Percentiles rank a stretch among this genome's conserved stretches.
Evolutionary conservation across 2,888 invertebrate species (phyloP).

Genomic region (Psylliodes chrysocephalus): DNA sequence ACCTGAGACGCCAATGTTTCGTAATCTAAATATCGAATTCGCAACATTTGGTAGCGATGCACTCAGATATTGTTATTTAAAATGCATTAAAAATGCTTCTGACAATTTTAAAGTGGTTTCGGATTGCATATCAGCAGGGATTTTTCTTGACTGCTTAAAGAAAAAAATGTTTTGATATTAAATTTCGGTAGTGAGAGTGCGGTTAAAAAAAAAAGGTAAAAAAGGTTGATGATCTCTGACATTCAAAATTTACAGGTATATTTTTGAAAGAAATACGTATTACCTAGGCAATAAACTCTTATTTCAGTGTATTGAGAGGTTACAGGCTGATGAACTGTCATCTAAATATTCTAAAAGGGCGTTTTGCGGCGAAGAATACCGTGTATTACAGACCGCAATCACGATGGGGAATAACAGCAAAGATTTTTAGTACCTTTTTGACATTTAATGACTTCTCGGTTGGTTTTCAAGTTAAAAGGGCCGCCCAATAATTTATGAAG

Average conservation of each 20-base stretch:
- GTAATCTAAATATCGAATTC: slow-evolving; percentile 10
- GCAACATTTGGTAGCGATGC: slow-evolving; percentile 36
- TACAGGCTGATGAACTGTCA: slow-evolving; percentile 30
- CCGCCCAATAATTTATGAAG: slow-evolving; percentile 21
- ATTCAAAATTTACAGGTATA: no score
- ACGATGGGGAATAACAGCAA: slow-evolving; percentile 8
- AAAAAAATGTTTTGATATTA: slow-evolving; percentile 5
- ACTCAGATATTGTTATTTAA: slow-evolving; percentile 41
- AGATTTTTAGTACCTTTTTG: slow-evolving; percentile 14
- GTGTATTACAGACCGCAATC: slow-evolving; percentile 24
- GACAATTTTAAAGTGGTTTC: slow-evolving; percentile 47
- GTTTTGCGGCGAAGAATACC: slow-evolving; percentile 13
- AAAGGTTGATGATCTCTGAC: no score
- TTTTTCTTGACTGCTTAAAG: background rate
- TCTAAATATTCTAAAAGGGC: slow-evolving; percentile 27
- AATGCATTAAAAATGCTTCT: slow-evolving; percentile 54
- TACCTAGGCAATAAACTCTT: background rate
- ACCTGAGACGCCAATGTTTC: background rate
- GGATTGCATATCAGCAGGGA: slow-evolving; percentile 9
- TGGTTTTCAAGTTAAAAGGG: slow-evolving; percentile 2
- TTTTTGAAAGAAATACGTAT: background rate
- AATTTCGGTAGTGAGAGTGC: slow-evolving; percentile 13
- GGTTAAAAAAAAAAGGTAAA: background rate
- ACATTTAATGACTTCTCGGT: slow-evolving; percentile 14
- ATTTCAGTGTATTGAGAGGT: slow-evolving; percentile 12